These are phyloP conservation scores for Aphrophora alni DNA, from an alignment of 2,888 invertebrate genomes.

Conservation along the genomic window DNA sequence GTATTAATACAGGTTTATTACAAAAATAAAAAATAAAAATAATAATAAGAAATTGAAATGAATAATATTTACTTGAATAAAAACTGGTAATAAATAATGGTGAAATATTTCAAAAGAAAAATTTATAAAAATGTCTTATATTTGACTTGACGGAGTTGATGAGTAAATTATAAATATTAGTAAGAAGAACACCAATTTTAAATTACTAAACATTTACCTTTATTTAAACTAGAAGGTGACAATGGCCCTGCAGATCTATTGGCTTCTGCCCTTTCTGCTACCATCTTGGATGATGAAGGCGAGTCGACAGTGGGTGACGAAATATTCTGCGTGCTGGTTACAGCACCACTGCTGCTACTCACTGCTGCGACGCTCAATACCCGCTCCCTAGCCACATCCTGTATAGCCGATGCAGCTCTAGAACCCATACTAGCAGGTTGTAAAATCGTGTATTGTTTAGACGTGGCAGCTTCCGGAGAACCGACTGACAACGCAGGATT, in stretches of 20 bases:
- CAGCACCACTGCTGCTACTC: slow-evolving; percentile 53
- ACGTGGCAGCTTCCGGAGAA: slow-evolving; percentile 53
- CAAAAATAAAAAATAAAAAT: too few relatives aligned
- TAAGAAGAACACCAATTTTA: too few relatives aligned
- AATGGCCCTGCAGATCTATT: slow-evolving; percentile 58
- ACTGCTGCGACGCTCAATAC: slow-evolving; percentile 67
- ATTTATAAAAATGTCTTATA: too few relatives aligned
- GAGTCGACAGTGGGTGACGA: slow-evolving; percentile 54
- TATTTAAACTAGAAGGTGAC: slow-evolving; percentile 77
- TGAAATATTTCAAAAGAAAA: too few relatives aligned
- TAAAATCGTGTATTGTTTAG: slow-evolving; percentile 86
- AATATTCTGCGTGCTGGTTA: slow-evolving; percentile 51
- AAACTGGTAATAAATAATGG: too few relatives aligned
- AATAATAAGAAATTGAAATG: too few relatives aligned
- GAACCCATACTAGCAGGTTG: slow-evolving; percentile 84
- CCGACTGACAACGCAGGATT: slow-evolving; percentile 20
- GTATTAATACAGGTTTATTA: too few relatives aligned
- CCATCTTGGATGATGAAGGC: slow-evolving; percentile 49
- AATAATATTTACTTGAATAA: too few relatives aligned
- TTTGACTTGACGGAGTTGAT: too few relatives aligned
- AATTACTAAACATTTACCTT: too few relatives aligned
- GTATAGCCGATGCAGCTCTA: slow-evolving; percentile 80
- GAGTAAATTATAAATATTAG: too few relatives aligned
- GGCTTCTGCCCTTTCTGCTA: slow-evolving; percentile 50
- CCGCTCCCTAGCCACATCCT: slow-evolving; percentile 75